Conservation (phyloP, 92 coral and sea anemone species). For the Pocillopora meandrina region DNA sequence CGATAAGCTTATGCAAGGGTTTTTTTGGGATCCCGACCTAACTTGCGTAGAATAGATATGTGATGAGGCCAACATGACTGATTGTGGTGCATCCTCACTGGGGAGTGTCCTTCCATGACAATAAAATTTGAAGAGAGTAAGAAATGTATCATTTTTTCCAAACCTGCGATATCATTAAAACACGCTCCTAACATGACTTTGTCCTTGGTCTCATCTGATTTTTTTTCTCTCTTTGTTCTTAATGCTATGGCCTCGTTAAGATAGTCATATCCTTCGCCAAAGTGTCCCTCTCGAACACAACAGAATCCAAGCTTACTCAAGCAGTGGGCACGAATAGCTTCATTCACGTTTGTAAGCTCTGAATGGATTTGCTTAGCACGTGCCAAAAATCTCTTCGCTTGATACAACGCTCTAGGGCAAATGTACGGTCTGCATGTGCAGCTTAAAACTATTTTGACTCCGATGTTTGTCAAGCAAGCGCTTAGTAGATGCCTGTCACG, state of each 20-base stretch:
- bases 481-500: constrained; percentile 15
- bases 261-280: constrained; percentile 8
- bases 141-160: too few relatives aligned
- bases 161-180: constrained; percentile 63
- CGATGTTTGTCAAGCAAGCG: constrained; percentile 49
- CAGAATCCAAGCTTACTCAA: constrained; percentile 52
- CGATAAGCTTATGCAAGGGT: too few relatives aligned
- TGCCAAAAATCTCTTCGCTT: constrained; percentile 32
- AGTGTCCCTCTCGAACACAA: constrained; percentile 20
- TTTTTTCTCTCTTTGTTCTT: neutral
- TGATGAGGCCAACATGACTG: too few relatives aligned
- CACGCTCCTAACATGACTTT: constrained; percentile 53
- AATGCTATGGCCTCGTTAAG: constrained; percentile 37
- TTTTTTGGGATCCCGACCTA: too few relatives aligned
- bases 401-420: constrained; percentile 23
- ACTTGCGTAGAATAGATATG: too few relatives aligned
- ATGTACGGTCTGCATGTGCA: constrained; percentile 44
- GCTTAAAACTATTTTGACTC: constrained; percentile 43
- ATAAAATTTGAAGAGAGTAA: neutral
- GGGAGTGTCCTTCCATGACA: too few relatives aligned
- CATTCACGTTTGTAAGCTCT: neutral
- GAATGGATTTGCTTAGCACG: constrained; percentile 15
- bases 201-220: neutral
- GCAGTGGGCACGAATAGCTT: constrained; percentile 32
- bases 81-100: too few relatives aligned